Evolutionary conservation across 2,113 vertebrate genomes (phyloP).

Genomic region (Gavia stellata): DNA sequence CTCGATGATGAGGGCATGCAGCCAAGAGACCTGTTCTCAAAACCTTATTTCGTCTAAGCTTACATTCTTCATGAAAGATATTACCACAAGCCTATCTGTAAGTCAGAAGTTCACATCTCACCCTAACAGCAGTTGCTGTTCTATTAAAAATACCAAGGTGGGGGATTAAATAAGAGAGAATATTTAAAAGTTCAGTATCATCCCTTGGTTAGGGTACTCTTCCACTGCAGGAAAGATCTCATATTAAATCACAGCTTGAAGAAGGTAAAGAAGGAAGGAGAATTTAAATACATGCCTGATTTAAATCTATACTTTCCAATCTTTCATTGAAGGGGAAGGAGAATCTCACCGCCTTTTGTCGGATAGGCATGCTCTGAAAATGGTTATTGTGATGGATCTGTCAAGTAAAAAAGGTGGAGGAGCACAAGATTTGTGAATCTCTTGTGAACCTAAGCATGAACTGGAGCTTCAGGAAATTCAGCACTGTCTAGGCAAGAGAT

Average conservation of each 20-base stretch:
- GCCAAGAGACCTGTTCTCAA: neutral
- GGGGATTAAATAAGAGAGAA: neutral
- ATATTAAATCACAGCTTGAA: neutral
- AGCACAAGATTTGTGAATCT: neutral
- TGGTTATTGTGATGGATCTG: neutral
- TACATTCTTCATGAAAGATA: neutral
- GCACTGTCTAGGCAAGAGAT: neutral
- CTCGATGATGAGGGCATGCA: neutral
- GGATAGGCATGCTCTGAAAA: neutral
- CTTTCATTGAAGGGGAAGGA: neutral
- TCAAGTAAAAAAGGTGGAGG: neutral
- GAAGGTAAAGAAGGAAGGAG: neutral
- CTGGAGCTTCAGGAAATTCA: neutral
- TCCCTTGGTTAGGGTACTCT: neutral
- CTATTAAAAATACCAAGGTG: neutral
- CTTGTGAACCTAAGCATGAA: neutral
- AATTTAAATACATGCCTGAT: neutral
- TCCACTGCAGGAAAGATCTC: neutral
- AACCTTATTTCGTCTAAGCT: neutral
- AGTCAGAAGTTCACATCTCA: neutral
- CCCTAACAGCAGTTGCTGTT: neutral
- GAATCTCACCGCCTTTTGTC: neutral
- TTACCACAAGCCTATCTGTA: neutral
- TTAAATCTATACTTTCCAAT: neutral
- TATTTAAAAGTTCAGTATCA: neutral